Evolutionary conservation across 2,113 vertebrate species (phyloP), one percentile per base, ranked within the genome.

Genomic region (Otus sunia): DNA sequence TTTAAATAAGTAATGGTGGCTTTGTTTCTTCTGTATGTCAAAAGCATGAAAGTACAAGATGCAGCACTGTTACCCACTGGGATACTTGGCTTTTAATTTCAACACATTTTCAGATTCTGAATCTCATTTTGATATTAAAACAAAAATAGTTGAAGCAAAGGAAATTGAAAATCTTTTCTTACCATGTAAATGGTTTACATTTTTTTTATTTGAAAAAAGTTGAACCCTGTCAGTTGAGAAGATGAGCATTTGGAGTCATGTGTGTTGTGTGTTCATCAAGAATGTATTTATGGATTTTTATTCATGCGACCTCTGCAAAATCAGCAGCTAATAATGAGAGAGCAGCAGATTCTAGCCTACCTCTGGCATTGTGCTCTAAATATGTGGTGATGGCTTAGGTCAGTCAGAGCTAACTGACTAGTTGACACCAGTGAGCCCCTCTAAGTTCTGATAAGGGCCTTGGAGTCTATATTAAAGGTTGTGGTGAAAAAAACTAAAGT

Each of bases 1-100:
- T 96, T 95, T 94, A 91, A 96, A 39, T 94, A 95, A 80, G 36
- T 88, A 67, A 22, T 14, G 0, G 2, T 89, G 39, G 4, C 36
- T 86, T 91, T 89, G 52, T 81, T 93, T 95, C 64, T 68, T 81
- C 15, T 47, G 5, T 59, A 15, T 71, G 68, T 84, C 30, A 84
- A 47, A 87, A 92, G 34, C 15, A 60, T 1, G 0, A 3, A 78
- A 94, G 32, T 74, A 25, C 9, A 74, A 66, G 19, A 86, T 86
- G 9, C 18, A 59, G 11, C 27, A 36, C 84, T 88, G 9, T 63
- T 63, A 45, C 19, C 14, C 23, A 9, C 10, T 49, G 36, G 47
- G 32, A 58, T 74, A 62, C 66, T 6, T 37, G 16, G 19, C 72
- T 83, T 86, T 80, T 74, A 3, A 73, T 94, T 82, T 83, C 25